These are phyloP conservation scores for Rhamphomyia laevipes DNA, from an alignment of 2,888 invertebrate genomes.

Conservation along the genomic window DNA sequence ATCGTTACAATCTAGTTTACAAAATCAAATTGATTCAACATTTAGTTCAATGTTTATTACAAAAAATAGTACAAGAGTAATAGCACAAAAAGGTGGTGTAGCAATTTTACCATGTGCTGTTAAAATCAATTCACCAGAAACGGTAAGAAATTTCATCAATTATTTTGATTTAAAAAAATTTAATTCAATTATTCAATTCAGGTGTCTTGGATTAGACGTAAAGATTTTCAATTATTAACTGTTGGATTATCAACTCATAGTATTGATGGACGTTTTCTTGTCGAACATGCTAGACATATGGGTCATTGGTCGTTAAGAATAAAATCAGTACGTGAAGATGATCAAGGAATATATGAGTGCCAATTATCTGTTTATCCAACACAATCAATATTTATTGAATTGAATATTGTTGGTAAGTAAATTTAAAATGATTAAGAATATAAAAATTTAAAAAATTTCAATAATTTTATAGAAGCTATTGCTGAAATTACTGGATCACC, in stretches of 20 bases:
- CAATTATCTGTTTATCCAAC: conserved; percentile 56
- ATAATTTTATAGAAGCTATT: conserved; percentile 28
- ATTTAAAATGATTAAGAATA: background rate
- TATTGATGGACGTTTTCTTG: conserved; percentile 51
- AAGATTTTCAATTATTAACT: conserved; percentile 52
- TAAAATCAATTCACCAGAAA: conserved; percentile 36
- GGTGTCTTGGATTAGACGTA: conserved; percentile 54
- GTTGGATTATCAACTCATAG: conserved; percentile 51
- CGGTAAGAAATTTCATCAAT: conserved; percentile 25
- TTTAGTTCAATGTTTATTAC: conserved; percentile 25
- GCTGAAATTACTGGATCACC: conserved; percentile 37
- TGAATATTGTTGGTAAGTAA: conserved; percentile 51
- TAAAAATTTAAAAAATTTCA: background rate
- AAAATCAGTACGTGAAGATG: conserved; percentile 36
- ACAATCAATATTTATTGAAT: conserved; percentile 49
- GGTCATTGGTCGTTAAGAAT: conserved; percentile 45
- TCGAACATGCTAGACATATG: conserved; percentile 47
- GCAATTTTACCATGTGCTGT: conserved; percentile 37
- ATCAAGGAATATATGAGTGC: conserved; percentile 46
- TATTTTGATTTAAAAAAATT: background rate
- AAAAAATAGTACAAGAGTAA: conserved; percentile 35
- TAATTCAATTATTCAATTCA: conserved; percentile 23
- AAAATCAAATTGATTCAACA: background rate
- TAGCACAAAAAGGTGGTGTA: conserved; percentile 36
- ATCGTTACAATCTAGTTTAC: background rate